Percentiles rank a stretch among this genome's conserved stretches.
Conservation (phyloP, 1,140 invertebrate species). For the Diorhabda elongata region DNA sequence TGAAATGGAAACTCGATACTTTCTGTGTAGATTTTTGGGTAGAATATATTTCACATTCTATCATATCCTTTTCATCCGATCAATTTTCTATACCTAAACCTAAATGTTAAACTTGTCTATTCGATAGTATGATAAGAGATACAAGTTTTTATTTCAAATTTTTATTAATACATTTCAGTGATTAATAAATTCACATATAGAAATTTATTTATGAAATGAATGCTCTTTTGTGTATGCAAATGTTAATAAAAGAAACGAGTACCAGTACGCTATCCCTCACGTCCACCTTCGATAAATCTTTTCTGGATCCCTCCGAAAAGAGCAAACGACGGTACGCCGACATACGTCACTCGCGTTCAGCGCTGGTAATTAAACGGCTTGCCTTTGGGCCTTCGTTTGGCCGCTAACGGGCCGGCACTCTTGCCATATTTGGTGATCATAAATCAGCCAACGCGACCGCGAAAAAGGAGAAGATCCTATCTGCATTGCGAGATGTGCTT, state of each 20-base stretch:
- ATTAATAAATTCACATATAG: too few relatives aligned
- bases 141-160: too few relatives aligned
- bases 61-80: too few relatives aligned
- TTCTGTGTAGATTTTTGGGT: too few relatives aligned
- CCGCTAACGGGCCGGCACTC: not conserved
- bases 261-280: not conserved
- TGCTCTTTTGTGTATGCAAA: too few relatives aligned
- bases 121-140: too few relatives aligned
- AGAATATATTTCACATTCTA: too few relatives aligned
- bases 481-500: slow-evolving; percentile 1
- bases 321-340: not conserved
- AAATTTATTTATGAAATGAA: too few relatives aligned
- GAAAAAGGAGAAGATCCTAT: slow-evolving; percentile 2
- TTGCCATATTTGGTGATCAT: slow-evolving; percentile 1
- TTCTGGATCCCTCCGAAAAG: not conserved
- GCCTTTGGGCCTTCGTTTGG: not conserved
- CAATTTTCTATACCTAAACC: too few relatives aligned
- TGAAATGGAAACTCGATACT: not conserved
- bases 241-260: too few relatives aligned
- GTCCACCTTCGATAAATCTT: not conserved
- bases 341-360: slow-evolving; percentile 1
- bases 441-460: not conserved
- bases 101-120: too few relatives aligned
- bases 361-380: not conserved
- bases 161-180: too few relatives aligned